Evolutionary conservation across 1,140 invertebrate genomes (phyloP).

Genomic region (Zaprionus vittiger): DNA sequence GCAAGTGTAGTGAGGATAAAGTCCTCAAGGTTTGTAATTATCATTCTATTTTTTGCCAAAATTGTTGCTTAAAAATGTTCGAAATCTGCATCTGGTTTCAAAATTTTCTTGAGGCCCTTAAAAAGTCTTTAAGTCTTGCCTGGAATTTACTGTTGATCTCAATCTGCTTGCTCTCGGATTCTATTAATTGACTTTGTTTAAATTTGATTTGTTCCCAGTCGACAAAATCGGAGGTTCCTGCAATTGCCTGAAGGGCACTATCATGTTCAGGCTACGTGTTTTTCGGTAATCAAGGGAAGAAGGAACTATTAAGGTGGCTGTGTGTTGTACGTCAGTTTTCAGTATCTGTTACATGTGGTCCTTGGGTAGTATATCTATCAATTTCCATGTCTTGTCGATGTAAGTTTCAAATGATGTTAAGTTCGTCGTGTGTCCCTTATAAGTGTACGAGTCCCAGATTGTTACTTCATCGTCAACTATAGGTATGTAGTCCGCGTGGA

Average conservation of each 20-base stretch:
- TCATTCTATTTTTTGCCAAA: conserved; percentile 17
- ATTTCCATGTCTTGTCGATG: conserved; percentile 16
- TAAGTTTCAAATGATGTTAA: conserved; percentile 18
- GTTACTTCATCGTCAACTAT: conserved; percentile 23
- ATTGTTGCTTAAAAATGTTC: conserved; percentile 16
- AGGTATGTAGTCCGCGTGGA: background rate
- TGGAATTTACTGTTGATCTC: conserved; percentile 24
- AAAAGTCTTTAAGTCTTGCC: background rate
- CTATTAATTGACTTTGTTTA: conserved; percentile 21
- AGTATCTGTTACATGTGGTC: conserved; percentile 11
- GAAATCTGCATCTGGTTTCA: conserved; percentile 11
- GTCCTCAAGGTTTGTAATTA: conserved; percentile 14
- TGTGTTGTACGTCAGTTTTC: conserved; percentile 6
- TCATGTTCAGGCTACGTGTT: conserved; percentile 13
- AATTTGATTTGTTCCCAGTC: conserved; percentile 35
- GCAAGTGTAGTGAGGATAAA: conserved; percentile 15
- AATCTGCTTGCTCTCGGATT: conserved; percentile 26
- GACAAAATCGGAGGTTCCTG: conserved; percentile 20
- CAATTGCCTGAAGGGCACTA: conserved; percentile 19
- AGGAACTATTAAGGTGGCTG: conserved; percentile 9
- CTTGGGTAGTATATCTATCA: conserved; percentile 11
- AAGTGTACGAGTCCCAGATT: conserved; percentile 17
- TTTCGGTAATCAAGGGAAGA: conserved; percentile 4
- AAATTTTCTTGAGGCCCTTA: conserved; percentile 2
- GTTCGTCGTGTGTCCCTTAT: conserved; percentile 21